These are phyloP conservation scores for Monomorium pharaonis DNA, from an alignment of 1,140 invertebrate genomes.

Conservation along the genomic window DNA sequence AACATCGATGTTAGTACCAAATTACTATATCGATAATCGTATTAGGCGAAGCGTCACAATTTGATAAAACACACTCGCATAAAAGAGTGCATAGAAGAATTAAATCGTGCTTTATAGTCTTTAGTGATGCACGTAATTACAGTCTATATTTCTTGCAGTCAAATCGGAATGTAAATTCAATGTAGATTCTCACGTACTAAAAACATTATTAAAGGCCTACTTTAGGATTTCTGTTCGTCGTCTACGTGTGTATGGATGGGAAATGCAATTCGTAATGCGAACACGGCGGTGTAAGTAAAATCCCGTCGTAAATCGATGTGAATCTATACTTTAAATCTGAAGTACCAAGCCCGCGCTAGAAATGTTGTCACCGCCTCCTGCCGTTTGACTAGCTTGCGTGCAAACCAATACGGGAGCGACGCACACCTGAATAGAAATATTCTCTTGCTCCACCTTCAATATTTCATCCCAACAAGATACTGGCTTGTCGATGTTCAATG, in stretches of 20 bases:
- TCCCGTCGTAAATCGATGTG: background rate
- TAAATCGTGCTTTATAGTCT: background rate
- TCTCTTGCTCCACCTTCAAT: constrained; percentile 81
- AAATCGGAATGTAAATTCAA: constrained; percentile 36
- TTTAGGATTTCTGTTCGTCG: background rate
- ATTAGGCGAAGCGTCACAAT: constrained; percentile 14
- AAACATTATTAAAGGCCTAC: constrained; percentile 18
- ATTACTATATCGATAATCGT: background rate
- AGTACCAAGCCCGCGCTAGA: constrained; percentile 93
- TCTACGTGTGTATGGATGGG: background rate
- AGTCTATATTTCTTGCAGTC: background rate
- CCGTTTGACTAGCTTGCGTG: constrained; percentile 92
- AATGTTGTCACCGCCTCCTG: constrained; percentile 95
- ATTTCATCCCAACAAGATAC: constrained; percentile 94
- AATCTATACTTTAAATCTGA: constrained; percentile 86
- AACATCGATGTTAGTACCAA: constrained; percentile 26
- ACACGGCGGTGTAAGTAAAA: constrained; percentile 5
- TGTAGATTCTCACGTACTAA: constrained; percentile 16
- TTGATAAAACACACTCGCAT: constrained; percentile 12
- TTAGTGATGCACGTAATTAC: constrained; percentile 32
- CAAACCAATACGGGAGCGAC: constrained; percentile 94
- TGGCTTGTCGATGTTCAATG: constrained; percentile 89
- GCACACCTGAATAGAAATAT: constrained; percentile 89
- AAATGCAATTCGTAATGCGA: constrained; percentile 10
- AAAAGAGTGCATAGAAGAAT: background rate